phyloP scores from a whole-genome alignment of 2,113 vertebrate genomes.

The Lagopus leucura region DNA sequence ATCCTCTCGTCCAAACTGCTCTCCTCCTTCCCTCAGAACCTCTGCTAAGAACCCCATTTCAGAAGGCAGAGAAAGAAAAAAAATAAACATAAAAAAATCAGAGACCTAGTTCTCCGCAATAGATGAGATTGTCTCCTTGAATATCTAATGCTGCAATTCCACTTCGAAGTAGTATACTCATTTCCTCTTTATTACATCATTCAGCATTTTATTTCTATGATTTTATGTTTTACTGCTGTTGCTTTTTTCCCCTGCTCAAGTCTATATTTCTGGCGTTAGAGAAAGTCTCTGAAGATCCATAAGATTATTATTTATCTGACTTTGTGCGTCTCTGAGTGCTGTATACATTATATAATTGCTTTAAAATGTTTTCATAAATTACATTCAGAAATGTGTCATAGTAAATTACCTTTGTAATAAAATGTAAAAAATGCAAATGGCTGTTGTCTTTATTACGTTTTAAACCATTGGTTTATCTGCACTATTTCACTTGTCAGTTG shows the following conservation, averaged over 20 bases:
- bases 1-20: background rate
- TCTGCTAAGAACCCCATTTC: background rate
- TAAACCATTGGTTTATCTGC: constrained; percentile 99
- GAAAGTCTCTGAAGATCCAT: constrained; percentile 80
- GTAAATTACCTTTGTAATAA: constrained; percentile 97
- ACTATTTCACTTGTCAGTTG: constrained; percentile 98
- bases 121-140: constrained; percentile 52
- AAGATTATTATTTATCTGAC: constrained; percentile 83
- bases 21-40: background rate
- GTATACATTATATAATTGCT: constrained; percentile 84
- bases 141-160: constrained; percentile 65
- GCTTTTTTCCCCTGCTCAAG: constrained; percentile 20
- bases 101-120: constrained; percentile 32
- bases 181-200: constrained; percentile 71
- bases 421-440: constrained; percentile 96
- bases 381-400: constrained; percentile 91
- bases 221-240: constrained; percentile 71
- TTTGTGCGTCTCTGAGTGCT: constrained; percentile 75
- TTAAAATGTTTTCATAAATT: constrained; percentile 89
- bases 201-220: constrained; percentile 71
- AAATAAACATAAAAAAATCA: background rate
- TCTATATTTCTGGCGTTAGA: constrained; percentile 59
- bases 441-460: constrained; percentile 90
- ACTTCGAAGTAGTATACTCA: constrained; percentile 44
- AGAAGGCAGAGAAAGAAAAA: background rate